Base-by-base conservation (phyloP, 2,888 invertebrate genomes). In the Ophion slaviceki region DNA sequence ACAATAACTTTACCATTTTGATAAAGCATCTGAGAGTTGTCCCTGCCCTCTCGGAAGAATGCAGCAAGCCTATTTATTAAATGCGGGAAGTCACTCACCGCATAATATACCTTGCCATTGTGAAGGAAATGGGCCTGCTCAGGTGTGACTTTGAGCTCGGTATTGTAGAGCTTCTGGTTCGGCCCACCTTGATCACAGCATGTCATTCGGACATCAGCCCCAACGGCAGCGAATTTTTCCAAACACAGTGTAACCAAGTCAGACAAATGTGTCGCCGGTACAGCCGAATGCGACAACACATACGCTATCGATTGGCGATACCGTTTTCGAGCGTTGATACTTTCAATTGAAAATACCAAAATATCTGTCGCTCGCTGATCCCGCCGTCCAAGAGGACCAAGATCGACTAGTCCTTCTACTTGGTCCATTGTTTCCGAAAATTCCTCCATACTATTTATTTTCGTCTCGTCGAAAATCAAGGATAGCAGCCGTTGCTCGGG, bases 271-370 rank as follows among this genome's bases (percentile, higher is more conserved):
- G 47, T 53, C 10, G 17, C 72, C 32, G 59, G 28, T 53, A 77
- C 40, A 24, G 70, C 68, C 20, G 40, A 59, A 24, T 45, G 59
- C 28, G 62, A 61, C 67, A 82, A 67, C 20, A 82, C 76, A 61
- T 82, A 70, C 7, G 82, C 82, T 20, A 77, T 76, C 4, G 77
- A 68, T 68, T 82, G 77, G 61, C 76, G 76, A 59, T 77, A 82
- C 68, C 77, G 82, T 70, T 76, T 76, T 68, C 45, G 45, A 24
- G 77, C 82, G 67, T 76, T 67, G 20, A 82, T 32, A 45, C 81
- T 81, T 67, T 81, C 81, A n/a, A 81, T 53, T 32, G 62, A 81
- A 67, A 81, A 81, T 24, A 81, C 81, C 3, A 81, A 81, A 36
- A 76, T 66, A 10, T 53, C 66, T 20, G 45, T 40, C n/a, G 74